Conservation (phyloP, 2,113 vertebrate genomes). For the Picathartes gymnocephalus region DNA sequence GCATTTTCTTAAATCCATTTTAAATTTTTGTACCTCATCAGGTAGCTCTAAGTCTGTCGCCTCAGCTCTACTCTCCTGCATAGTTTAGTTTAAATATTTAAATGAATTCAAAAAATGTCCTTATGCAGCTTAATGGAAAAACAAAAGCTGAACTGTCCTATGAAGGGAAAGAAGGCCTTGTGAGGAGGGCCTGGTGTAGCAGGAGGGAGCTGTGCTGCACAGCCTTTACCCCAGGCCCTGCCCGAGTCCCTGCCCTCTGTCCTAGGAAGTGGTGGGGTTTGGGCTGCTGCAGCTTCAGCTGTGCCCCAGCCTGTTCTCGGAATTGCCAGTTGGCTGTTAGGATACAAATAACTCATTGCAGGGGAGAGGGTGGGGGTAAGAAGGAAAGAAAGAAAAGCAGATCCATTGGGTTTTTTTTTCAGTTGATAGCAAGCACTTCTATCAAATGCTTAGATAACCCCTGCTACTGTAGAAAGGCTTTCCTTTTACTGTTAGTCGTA, state of each 20-base stretch:
- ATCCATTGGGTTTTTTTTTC: not conserved
- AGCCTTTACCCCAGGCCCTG: not conserved
- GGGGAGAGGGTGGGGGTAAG: not conserved
- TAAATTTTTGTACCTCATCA: not conserved
- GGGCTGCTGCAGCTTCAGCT: not conserved
- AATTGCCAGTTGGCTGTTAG: not conserved
- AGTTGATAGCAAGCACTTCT: not conserved
- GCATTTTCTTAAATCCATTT: not conserved
- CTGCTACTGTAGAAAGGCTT: not conserved
- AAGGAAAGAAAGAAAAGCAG: not conserved
- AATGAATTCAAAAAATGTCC: not conserved
- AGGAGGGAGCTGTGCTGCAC: not conserved
- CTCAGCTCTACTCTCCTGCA: not conserved
- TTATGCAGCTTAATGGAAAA: not conserved
- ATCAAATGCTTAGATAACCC: not conserved
- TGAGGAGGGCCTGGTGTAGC: not conserved
- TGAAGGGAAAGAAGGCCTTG: not conserved
- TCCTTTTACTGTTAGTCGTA: not conserved
- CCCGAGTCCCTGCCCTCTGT: accelerated
- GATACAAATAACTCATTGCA: not conserved
- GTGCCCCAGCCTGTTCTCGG: not conserved
- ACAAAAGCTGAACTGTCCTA: not conserved
- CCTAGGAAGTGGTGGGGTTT: accelerated
- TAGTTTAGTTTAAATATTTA: not conserved
- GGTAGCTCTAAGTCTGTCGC: not conserved